A percentile compares a stretch with the other conserved stretches of the same genome.
Conservation (phyloP, 1,140 invertebrate genomes). For the Ceratina australensis region DNA sequence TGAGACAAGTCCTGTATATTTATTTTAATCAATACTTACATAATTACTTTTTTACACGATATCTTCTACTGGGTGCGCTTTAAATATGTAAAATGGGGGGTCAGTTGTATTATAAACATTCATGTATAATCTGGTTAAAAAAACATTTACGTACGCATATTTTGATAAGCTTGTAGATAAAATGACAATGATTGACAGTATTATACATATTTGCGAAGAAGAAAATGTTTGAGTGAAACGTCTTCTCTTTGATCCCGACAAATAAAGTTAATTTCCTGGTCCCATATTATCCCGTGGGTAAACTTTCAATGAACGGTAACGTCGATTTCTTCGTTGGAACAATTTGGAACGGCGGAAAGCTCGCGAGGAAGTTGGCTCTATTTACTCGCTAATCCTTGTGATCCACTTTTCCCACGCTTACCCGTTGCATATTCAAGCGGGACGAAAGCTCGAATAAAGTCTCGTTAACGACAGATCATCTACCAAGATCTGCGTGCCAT, state of each 20-base stretch:
- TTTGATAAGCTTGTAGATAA: neutral
- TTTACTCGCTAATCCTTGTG: constrained; percentile 58
- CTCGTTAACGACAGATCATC: constrained; percentile 53
- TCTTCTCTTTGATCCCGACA: neutral
- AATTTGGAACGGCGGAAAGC: constrained; percentile 41
- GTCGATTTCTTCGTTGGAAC: constrained; percentile 30
- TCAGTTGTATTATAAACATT: too few relatives aligned
- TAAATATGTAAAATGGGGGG: too few relatives aligned
- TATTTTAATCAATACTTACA: too few relatives aligned
- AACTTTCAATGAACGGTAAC: constrained; percentile 38
- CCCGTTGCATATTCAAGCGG: constrained; percentile 57
- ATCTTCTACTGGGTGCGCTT: too few relatives aligned
- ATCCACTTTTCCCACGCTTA: constrained; percentile 54
- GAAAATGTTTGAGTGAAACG: neutral
- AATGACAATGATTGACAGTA: neutral
- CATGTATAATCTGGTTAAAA: too few relatives aligned
- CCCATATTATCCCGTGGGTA: constrained; percentile 16
- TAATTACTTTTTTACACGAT: too few relatives aligned
- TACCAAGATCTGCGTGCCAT: constrained; percentile 28
- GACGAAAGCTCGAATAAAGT: constrained; percentile 44
- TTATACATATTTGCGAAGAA: neutral
- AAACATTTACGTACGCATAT: too few relatives aligned
- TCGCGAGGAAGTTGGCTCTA: constrained; percentile 52
- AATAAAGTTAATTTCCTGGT: constrained; percentile 27
- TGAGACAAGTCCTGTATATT: too few relatives aligned